Evolutionary conservation across 2,888 invertebrate species (phyloP), one percentile per base, ranked within the genome.

Genomic region (Toxonevra muliebris): DNA sequence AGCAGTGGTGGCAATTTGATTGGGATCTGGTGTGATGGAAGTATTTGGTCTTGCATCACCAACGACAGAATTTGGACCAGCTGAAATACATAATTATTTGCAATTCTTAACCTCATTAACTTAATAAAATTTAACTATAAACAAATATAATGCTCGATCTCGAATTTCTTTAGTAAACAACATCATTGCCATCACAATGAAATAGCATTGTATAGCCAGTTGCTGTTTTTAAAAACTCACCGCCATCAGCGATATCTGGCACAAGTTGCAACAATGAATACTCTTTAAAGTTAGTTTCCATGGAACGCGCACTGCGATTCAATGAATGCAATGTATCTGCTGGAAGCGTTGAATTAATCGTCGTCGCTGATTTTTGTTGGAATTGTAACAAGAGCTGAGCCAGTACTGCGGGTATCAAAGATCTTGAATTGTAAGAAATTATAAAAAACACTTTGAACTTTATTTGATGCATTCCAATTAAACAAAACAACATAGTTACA

Each of bases 331-430:
- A 20, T 0, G 62, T 41, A 9, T 54, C 69, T 5, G 65, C 13
- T 10, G 15, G 11, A 11, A 42, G n/a, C 10, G 63, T 66, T 10
- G 15, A 8, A 48, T 66, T 60, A 5, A 54, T 13, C 11, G 42
- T 11, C 1, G 61, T 2, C 13, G 60, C 40, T 40, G 45, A 42
- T 12, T 50, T 20, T 20, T 61, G 43, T 73, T 85, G 84, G 59
- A 85, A 85, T 74, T 84, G 83, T 54, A 85, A 65, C 65, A 86
- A 65, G 12, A 86, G 70, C 71, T 86, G 86, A 13, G 85, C 85
- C 50, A 86, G 71, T 12, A 85, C 78, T 40, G 84, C 82, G 13
- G 86, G 85, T 71, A 84, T 80, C 4, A 82, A 71, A 2, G 85
- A 84, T 77, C 86, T 86, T 48, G 43, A 72, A 59, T 70, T 50